Conservation (phyloP, 2,888 invertebrate species). For the Entomobrya multifasciata region DNA sequence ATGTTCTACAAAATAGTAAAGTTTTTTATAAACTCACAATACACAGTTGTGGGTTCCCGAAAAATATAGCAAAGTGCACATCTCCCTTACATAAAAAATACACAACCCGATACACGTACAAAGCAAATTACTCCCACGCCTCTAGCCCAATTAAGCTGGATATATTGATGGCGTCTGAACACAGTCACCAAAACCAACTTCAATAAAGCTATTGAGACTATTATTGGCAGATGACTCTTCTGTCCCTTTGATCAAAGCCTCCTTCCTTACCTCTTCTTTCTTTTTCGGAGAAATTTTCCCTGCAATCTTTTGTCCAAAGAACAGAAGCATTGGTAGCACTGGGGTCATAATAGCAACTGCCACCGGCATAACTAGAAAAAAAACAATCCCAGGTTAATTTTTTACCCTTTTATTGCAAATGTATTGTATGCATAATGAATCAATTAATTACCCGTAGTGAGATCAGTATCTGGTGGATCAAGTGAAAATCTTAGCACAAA, state of each 20-base stretch:
- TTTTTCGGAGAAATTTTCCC: background rate
- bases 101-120: too few species aligned
- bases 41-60: too few species aligned
- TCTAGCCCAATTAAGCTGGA: slow-evolving; percentile 9
- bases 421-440: too few species aligned
- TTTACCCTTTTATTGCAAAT: too few species aligned
- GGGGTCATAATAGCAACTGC: slow-evolving; percentile 97
- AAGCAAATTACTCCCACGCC: background rate
- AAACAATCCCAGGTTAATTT: too few species aligned
- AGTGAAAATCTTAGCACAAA: slow-evolving; percentile 91
- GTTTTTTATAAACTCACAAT: too few species aligned
- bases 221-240: slow-evolving; percentile 29
- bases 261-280: slow-evolving; percentile 52
- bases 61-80: too few species aligned
- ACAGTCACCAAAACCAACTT: background rate
- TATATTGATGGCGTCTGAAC: slow-evolving; percentile 5
- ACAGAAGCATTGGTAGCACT: slow-evolving; percentile 84
- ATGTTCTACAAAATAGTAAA: too few species aligned
- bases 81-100: too few species aligned
- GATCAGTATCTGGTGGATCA: slow-evolving; percentile 91
- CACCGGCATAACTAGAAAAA: slow-evolving; percentile 89
- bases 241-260: background rate
- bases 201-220: background rate
- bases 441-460: slow-evolving; percentile 88
- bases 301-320: background rate